phyloP scores from a whole-genome alignment of 2,113 vertebrate genomes.

The Typhlomys cinereus region DNA sequence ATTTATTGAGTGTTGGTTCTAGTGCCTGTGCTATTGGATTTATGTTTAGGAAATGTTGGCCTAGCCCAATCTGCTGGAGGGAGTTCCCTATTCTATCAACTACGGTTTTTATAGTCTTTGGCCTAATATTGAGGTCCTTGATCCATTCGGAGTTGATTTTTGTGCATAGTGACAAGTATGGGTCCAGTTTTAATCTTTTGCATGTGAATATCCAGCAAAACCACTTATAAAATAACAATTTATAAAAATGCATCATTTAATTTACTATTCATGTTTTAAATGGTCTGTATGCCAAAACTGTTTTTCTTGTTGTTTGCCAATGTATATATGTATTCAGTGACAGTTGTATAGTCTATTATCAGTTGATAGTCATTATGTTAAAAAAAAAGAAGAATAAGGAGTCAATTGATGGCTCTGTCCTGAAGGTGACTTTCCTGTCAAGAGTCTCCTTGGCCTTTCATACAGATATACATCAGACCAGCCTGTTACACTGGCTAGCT shows the following conservation, averaged over 20 bases:
- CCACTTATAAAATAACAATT: too few relatives aligned
- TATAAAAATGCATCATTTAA: background rate
- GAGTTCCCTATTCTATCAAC: too few relatives aligned
- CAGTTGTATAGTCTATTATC: background rate
- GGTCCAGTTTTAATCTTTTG: too few relatives aligned
- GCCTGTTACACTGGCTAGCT: background rate
- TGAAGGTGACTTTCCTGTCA: constrained; percentile 11
- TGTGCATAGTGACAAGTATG: too few relatives aligned
- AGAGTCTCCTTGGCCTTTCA: constrained; percentile 31
- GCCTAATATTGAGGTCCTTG: too few relatives aligned
- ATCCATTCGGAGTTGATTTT: too few relatives aligned
- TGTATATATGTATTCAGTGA: background rate
- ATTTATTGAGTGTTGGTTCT: too few relatives aligned
- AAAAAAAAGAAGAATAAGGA: background rate
- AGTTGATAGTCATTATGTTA: background rate
- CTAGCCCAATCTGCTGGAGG: too few relatives aligned
- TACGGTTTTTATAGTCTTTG: too few relatives aligned
- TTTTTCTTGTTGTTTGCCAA: background rate
- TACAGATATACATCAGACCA: constrained; percentile 10
- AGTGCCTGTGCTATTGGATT: too few relatives aligned
- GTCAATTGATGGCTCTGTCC: constrained; percentile 1
- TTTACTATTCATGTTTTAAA: background rate
- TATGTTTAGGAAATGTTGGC: too few relatives aligned
- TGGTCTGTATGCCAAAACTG: background rate
- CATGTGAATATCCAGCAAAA: background rate